phyloP scores from a whole-genome alignment of 2,113 vertebrate genomes.

The Seriola aureovittata region DNA sequence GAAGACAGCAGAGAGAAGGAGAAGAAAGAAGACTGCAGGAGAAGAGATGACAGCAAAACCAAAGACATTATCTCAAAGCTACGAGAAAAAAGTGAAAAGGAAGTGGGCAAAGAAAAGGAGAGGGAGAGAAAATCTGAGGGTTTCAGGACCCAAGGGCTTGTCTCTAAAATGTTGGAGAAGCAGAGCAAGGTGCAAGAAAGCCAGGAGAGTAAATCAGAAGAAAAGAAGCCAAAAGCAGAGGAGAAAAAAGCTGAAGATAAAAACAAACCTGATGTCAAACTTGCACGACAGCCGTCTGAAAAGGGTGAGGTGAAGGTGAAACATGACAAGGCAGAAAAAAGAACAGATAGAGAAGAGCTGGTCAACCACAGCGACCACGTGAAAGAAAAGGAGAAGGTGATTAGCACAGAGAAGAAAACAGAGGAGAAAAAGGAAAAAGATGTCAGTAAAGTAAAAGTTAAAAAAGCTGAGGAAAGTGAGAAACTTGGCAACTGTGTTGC shows the following conservation, averaged over 20 bases:
- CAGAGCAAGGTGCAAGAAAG: conserved; percentile 71
- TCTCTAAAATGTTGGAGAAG: conserved; percentile 81
- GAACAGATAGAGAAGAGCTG: conserved; percentile 65
- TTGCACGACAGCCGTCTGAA: conserved; percentile 60
- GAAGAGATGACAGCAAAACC: conserved; percentile 81
- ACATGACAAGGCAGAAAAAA: conserved; percentile 62
- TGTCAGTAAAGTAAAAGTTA: conserved; percentile 57
- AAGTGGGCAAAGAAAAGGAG: conserved; percentile 74
- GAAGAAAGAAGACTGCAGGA: conserved; percentile 77
- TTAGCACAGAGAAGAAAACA: conserved; percentile 44
- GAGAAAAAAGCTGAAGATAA: conserved; percentile 65
- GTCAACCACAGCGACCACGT: conserved; percentile 65
- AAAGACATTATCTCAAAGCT: conserved; percentile 85
- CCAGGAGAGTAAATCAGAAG: conserved; percentile 69
- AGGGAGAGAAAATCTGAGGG: conserved; percentile 73
- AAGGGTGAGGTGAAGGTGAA: conserved; percentile 52
- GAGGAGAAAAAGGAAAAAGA: conserved; percentile 66
- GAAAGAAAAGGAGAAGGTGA: conserved; percentile 64
- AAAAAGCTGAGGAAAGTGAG: conserved; percentile 37
- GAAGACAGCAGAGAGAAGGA: conserved; percentile 77
- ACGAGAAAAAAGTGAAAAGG: conserved; percentile 80
- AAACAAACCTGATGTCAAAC: conserved; percentile 56
- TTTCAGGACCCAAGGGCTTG: conserved; percentile 72
- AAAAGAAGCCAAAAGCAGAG: conserved; percentile 68
- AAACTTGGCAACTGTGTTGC: conserved; percentile 71